These are phyloP conservation scores for Lepidurus arcticus DNA, from an alignment of 1,140 invertebrate genomes.

Conservation along the genomic window DNA sequence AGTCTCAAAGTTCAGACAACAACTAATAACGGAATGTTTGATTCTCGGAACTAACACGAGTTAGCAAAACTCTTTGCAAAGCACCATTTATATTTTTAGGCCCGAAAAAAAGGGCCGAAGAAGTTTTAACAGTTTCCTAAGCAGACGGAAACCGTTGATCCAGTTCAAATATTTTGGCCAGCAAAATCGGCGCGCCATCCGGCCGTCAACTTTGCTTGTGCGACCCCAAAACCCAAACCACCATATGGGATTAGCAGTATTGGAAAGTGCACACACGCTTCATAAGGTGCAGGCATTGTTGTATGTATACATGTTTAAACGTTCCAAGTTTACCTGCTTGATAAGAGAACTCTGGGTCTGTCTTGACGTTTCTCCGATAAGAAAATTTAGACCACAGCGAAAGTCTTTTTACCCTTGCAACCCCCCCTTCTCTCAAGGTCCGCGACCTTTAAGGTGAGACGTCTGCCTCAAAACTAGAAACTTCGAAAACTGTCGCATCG, in stretches of 20 bases:
- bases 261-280: slow-evolving; percentile 12
- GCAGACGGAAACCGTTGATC: slow-evolving; percentile 1
- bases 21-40: neutral
- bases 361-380: neutral
- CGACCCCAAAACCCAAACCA: neutral
- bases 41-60: neutral
- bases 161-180: slow-evolving; percentile 19
- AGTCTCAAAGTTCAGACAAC: neutral
- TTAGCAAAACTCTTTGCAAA: neutral
- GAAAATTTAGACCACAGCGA: slow-evolving; percentile 4
- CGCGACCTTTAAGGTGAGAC: slow-evolving; percentile 10
- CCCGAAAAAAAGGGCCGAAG: neutral
- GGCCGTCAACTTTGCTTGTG: neutral
- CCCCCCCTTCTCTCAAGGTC: neutral
- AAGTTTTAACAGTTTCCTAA: neutral
- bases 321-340: neutral
- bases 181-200: slow-evolving; percentile 3
- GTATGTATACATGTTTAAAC: slow-evolving; percentile 7
- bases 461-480: neutral
- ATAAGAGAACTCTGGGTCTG: slow-evolving; percentile 2
- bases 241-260: slow-evolving; percentile 1
- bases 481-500: neutral
- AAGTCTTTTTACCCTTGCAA: neutral
- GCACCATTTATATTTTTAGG: neutral
- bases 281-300: slow-evolving; percentile 18